These are phyloP conservation scores for Manduca sexta DNA, from an alignment of 1,140 invertebrate genomes.

Conservation along the genomic window DNA sequence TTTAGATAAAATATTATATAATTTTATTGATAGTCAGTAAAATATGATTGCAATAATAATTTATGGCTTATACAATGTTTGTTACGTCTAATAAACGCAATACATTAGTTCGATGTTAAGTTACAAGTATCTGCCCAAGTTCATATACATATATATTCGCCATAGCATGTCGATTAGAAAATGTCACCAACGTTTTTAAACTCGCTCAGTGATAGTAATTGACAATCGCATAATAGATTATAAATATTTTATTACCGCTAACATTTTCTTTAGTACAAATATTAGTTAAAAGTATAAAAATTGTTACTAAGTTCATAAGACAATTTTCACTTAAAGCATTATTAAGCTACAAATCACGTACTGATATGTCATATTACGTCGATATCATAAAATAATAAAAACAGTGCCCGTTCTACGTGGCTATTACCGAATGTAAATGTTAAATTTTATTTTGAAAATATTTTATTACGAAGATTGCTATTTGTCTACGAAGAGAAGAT, in stretches of 20 bases:
- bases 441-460: not conserved
- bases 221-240: constrained; percentile 43
- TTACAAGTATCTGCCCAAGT: no score
- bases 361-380: constrained; percentile 10
- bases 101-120: no score
- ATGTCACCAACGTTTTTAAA: constrained; percentile 20
- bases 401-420: not conserved
- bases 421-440: not conserved
- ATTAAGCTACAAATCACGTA: constrained; percentile 41
- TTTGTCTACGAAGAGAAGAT: not conserved
- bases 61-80: no score
- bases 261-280: constrained; percentile 42
- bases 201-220: constrained; percentile 54
- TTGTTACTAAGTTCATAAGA: constrained; percentile 66
- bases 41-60: no score
- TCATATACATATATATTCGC: no score
- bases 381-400: not conserved
- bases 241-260: constrained; percentile 46
- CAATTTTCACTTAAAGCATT: constrained; percentile 66
- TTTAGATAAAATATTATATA: no score
- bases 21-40: no score
- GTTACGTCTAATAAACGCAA: no score
- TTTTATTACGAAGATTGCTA: not conserved
- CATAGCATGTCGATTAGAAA: no score
- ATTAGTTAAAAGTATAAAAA: constrained; percentile 48